Base-by-base conservation (phyloP, 2,113 vertebrate genomes). In the Lophochroa leadbeateri region DNA sequence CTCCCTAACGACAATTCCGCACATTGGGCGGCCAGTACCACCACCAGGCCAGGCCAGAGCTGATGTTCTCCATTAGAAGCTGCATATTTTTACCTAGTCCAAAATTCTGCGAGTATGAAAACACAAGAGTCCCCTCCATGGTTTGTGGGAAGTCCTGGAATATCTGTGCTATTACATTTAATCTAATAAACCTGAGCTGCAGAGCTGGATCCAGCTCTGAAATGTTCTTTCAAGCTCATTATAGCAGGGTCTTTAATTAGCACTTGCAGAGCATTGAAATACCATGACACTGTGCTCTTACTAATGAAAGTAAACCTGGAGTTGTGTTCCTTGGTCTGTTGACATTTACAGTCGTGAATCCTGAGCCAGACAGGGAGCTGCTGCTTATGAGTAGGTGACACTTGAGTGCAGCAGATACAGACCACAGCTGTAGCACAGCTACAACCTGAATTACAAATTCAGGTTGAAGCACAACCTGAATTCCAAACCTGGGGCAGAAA, bases 251-350 rank as follows among this genome's bases (percentile, higher is more conserved):
- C 53, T 82, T 94, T 90, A 93, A 92, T 93, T 94, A 90, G 31
- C 1, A 0, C 63, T 92, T 53, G 57, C 84, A 72, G 90, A 90
- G 47, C 94, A 60, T 0, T 29, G 81, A 89, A 94, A 92, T 92
- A 72, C 63, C 61, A 4, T 1, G 67, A 61, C 82, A 82, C 60
- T 31, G 41, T 70, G 82, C 75, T 82, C n/a, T 82, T 85, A 46
- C 67, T 93, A 93, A 96, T 90, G 90, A 74, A 94, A 92, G 88
- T 86, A 94, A 96, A 95, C 67, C 78, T 3, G 1, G 78, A 80
- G 17, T 67, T 93, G 93, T 69, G 75, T 94, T 89, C 75, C 78
- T 82, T 76, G 75, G 24, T 89, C 86, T 91, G 77, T 24, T 89
- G 84, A 53, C 86, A 91, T 94, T 96, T 95, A 74, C 53, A 72